phyloP scores from a whole-genome alignment of 2,888 invertebrate species.

The Hypena proboscidalis region DNA sequence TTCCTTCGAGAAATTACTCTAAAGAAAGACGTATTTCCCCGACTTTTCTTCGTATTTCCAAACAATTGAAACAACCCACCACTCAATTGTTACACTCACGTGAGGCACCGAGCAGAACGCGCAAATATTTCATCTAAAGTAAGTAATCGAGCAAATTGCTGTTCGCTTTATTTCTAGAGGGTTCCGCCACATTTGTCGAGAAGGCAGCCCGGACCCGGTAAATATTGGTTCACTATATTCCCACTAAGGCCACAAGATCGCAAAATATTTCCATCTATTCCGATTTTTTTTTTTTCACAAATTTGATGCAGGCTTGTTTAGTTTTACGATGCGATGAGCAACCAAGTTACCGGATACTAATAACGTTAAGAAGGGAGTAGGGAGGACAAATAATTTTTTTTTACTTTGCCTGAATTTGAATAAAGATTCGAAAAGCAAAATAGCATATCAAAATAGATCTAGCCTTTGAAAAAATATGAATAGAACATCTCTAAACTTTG shows the following conservation, averaged over 20 bases:
- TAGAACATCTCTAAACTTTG: too few species aligned
- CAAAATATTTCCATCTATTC: slow-evolving; percentile 27
- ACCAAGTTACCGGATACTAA: slow-evolving; percentile 3
- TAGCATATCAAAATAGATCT: too few species aligned
- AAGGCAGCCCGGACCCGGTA: slow-evolving; percentile 50
- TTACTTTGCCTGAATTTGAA: too few species aligned
- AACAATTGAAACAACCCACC: neutral
- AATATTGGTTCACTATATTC: slow-evolving; percentile 66
- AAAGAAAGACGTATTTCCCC: neutral
- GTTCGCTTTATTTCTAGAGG: slow-evolving; percentile 42
- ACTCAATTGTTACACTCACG: slow-evolving; percentile 16
- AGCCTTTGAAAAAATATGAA: too few species aligned
- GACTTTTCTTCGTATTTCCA: too few species aligned
- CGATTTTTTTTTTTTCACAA: slow-evolving; percentile 24
- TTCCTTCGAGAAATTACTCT: too few species aligned
- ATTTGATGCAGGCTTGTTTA: slow-evolving; percentile 19
- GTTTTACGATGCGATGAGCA: slow-evolving; percentile 11
- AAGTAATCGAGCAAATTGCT: slow-evolving; percentile 53
- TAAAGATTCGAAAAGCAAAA: too few species aligned
- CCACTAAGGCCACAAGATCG: slow-evolving; percentile 28
- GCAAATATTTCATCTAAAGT: slow-evolving; percentile 53
- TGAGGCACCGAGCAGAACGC: slow-evolving; percentile 29
- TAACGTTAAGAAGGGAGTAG: too few species aligned
- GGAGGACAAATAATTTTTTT: too few species aligned
- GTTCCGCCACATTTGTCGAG: slow-evolving; percentile 57